Evolutionary conservation across 2,113 vertebrate species (phyloP).

Genomic region (Clinocottus analis): DNA sequence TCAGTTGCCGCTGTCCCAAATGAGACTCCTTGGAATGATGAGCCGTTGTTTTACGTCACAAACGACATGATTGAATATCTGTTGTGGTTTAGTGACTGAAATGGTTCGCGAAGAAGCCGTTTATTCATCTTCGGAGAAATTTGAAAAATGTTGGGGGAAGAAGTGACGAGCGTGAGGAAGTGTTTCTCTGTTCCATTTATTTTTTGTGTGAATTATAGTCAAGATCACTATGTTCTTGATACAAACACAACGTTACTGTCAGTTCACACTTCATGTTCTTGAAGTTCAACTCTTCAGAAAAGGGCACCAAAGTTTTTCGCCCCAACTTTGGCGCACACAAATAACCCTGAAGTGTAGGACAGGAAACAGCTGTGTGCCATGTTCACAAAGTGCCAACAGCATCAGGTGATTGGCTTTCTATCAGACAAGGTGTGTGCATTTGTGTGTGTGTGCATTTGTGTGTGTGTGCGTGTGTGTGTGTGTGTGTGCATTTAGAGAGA

Average conservation of each 20-base stretch:
- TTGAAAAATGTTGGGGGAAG: not conserved
- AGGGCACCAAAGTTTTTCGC: not conserved
- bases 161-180: not conserved
- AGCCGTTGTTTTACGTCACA: not conserved
- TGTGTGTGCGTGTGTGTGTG: conserved; percentile 11
- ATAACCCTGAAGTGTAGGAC: conserved; percentile 25
- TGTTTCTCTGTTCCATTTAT: conserved; percentile 12
- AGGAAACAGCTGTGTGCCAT: conserved; percentile 79
- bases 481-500: not conserved
- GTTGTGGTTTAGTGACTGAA: conserved; percentile 4
- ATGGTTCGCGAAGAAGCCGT: not conserved
- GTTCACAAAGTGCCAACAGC: conserved; percentile 68
- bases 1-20: not conserved
- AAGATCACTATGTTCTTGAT: not conserved
- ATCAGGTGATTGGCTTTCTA: conserved; percentile 72
- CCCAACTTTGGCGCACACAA: conserved; percentile 8
- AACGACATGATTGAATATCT: conserved; percentile 2
- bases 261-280: not conserved
- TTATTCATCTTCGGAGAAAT: conserved; percentile 16
- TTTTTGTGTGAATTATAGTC: not conserved
- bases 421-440: conserved; percentile 29
- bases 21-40: not conserved
- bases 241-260: not conserved
- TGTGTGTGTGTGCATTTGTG: not conserved
- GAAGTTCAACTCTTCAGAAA: not conserved